A percentile compares a stretch with the other conserved stretches of the same genome.
phyloP scores from a whole-genome alignment of 2,113 vertebrate genomes.

The Helogale parvula region DNA sequence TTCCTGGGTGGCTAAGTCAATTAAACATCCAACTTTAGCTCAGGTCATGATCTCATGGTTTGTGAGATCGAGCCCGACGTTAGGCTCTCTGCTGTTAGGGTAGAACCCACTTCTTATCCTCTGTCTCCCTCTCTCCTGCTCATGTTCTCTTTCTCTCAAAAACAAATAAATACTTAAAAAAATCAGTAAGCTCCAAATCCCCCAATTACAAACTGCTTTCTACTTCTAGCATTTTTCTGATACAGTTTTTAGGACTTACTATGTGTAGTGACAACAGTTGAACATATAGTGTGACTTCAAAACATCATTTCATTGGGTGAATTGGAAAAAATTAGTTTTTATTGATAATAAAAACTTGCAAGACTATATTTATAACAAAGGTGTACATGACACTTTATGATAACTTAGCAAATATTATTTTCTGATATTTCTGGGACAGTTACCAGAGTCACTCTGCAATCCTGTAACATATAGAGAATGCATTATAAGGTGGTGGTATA shows the following conservation, averaged over 20 bases:
- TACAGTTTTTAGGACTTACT: background rate
- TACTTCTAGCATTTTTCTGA: background rate
- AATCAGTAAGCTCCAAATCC: background rate
- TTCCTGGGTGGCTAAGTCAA: too few relatives aligned
- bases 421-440: background rate
- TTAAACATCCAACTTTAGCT: too few relatives aligned
- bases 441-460: background rate
- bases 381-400: background rate
- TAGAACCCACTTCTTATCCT: too few relatives aligned
- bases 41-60: too few relatives aligned
- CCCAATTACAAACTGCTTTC: background rate
- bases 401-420: constrained; percentile 25
- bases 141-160: too few relatives aligned
- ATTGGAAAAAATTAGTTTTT: background rate
- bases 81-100: too few relatives aligned
- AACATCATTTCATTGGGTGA: background rate
- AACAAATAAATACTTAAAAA: too few relatives aligned
- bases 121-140: too few relatives aligned
- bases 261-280: background rate
- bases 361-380: background rate
- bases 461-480: background rate
- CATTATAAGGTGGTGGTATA: background rate
- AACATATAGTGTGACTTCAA: background rate
- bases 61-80: too few relatives aligned
- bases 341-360: background rate